These are phyloP conservation scores for Sigmodon hispidus DNA, from an alignment of 2,113 vertebrate species.

Conservation along the genomic window DNA sequence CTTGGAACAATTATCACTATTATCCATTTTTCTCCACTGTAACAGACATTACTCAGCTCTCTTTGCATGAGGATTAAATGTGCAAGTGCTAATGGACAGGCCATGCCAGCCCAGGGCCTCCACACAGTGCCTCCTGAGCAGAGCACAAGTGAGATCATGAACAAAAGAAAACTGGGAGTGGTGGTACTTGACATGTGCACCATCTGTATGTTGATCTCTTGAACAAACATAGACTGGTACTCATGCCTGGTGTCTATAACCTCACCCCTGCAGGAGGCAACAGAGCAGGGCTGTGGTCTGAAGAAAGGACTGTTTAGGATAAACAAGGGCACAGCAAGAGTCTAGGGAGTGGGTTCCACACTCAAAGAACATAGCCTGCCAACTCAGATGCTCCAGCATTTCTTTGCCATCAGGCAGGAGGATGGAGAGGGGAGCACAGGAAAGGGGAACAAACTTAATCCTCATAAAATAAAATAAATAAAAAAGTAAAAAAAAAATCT, in stretches of 20 bases:
- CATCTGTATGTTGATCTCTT: not conserved
- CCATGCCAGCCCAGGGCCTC: accelerated
- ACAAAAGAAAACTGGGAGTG: not conserved
- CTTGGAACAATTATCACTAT: not conserved
- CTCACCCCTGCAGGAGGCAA: not conserved
- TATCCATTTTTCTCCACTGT: not conserved
- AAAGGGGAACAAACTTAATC: not conserved
- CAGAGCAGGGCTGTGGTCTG: not conserved
- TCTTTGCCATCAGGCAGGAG: not conserved
- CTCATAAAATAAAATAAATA: not conserved
- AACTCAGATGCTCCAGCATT: not conserved
- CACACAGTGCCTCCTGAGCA: not conserved
- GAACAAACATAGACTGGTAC: not conserved
- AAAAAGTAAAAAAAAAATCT: too few relatives aligned
- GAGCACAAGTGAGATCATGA: not conserved
- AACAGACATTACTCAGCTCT: not conserved
- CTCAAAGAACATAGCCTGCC: not conserved
- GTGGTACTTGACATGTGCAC: accelerated
- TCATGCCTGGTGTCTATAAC: not conserved
- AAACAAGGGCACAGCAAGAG: not conserved
- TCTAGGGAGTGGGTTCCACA: not conserved
- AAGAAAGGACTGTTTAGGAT: not conserved
- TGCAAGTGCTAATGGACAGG: not conserved
- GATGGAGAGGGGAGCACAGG: not conserved
- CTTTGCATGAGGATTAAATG: not conserved